These are phyloP conservation scores for Euglossa dilemma DNA, from an alignment of 1,140 invertebrate species.

Conservation along the genomic window DNA sequence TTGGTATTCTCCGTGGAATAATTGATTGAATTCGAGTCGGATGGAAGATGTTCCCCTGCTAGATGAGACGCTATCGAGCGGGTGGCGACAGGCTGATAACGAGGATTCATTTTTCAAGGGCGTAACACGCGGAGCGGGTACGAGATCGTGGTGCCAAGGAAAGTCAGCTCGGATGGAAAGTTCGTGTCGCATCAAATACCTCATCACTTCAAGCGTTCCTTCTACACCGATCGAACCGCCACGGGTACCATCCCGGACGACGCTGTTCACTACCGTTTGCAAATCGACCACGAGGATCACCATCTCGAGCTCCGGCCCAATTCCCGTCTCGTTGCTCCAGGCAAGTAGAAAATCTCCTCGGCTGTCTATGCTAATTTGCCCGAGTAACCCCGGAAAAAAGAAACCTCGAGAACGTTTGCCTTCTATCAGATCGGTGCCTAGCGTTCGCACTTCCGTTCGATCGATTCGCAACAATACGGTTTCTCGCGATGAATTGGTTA, in stretches of 20 bases:
- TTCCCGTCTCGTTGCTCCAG: conserved; percentile 65
- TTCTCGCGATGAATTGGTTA: too few relatives aligned
- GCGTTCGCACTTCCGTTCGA: too few relatives aligned
- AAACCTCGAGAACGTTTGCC: neutral
- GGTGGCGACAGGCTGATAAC: neutral
- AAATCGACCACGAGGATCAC: conserved; percentile 72
- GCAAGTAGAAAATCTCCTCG: conserved; percentile 11
- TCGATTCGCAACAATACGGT: too few relatives aligned
- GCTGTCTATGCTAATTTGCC: neutral
- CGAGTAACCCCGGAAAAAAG: neutral
- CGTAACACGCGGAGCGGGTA: conserved; percentile 65
- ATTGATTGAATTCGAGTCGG: conserved; percentile 27
- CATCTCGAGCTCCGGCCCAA: conserved; percentile 79
- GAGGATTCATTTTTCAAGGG: conserved; percentile 46
- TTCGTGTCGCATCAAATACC: conserved; percentile 76
- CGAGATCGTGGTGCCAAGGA: conserved; percentile 74
- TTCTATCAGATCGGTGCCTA: too few relatives aligned
- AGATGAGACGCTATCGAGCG: neutral
- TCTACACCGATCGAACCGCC: conserved; percentile 48
- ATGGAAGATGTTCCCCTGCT: neutral
- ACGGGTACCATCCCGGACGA: conserved; percentile 49
- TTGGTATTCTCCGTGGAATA: conserved; percentile 27
- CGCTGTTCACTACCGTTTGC: conserved; percentile 78
- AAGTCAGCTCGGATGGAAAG: conserved; percentile 74
- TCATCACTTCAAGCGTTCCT: conserved; percentile 68